Base-by-base conservation (phyloP, 2,888 invertebrate species). In the Andrena flavipes region DNA sequence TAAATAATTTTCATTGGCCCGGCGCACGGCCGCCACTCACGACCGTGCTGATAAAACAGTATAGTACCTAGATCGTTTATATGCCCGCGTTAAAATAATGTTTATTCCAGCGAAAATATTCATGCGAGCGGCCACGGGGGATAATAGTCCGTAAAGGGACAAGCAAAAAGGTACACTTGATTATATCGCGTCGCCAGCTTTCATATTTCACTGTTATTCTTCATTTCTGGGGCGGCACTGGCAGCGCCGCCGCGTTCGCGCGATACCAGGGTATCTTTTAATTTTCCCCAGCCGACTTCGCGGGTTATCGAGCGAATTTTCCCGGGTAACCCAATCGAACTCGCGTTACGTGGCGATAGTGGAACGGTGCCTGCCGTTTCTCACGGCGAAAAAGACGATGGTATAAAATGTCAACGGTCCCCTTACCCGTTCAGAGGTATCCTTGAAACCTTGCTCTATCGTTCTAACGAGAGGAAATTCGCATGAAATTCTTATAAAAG, bases 51-150 rank as follows among this genome's bases (percentile, higher is more conserved):
- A 77, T 68, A 78, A 77, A 77, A 68, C 56, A 56, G 30, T 60
- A 16, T 60, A 16, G 23, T 35, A 35, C 10, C 8, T 23, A 33
- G 26, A 63, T 63, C 78, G 78, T 77, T 76, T 67, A 48, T 30
- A 42, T 30, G 26, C 33, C 16, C 42, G 60, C 62, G 68, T 68
- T 63, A 63, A 35, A 77, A 48, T 54, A 68, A 62, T 77, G 68
- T 78, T 78, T 77, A 63, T 68, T 77, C 54, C 10, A 23, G 33
- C 20, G 63, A 68, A 68, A 78, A 78, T 78, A 77, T 78, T 77
- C 78, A 77, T 78, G 48, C 63, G 68, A 78, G 68, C 26, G 5
- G 10, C 23, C 8, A 13, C 42, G 0, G 10, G 54, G 54, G 10
- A 56, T 77, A 68, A 77, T 62, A 63, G 63, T 48, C 33, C 48